Base-by-base conservation (phyloP, 2,888 invertebrate genomes). In the Hylaea fasciaria region DNA sequence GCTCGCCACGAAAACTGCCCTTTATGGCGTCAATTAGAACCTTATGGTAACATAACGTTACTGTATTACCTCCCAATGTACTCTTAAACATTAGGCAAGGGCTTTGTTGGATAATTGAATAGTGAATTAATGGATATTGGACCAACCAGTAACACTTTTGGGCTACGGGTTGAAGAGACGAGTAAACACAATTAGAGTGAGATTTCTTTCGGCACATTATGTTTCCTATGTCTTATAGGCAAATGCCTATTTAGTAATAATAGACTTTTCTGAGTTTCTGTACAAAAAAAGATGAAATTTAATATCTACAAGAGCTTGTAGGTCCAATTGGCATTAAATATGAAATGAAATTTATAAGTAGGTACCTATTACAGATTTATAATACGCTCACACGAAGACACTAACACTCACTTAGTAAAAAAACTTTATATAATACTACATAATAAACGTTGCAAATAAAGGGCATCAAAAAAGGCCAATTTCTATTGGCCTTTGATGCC, bases 21-120 rank as follows among this genome's bases (percentile, higher is more conserved):
- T 85, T 85, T 83, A 85, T 82, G 68, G 78, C 77, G 72, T 77
- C 84, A 85, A 86, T 88, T 87, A 86, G 81, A 71, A 70, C 72
- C 74, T 80, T 81, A 85, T 86, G 85, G 81, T 70, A 69, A 72
- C 76, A 81, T 82, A 80, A 83, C 75, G 76, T 77, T 70, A 72
- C 71, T 75, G 78, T 85, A 83, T 84, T 83, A 81, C 72, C 75
- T 77, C 76, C 72, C 65, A 78, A 80, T 81, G 77, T 73, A 76
- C 72, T 66, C 63, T 41, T 69, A 65, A 66, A 71, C 70, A 71
- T 66, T 64, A 60, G 72, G 73, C 73, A 69, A 66, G 69, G 69
- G 76, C 71, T 77, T 70, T 71, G 69, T 73, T 70, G 64, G 71
- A 73, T 78, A 81, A 78, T 78, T 74, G 72, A 76, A 73, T 72